Percentiles rank a stretch among this genome's conserved stretches.
These are phyloP conservation scores for Eulithis prunata DNA, from an alignment of 2,888 invertebrate species.

Conservation along the genomic window DNA sequence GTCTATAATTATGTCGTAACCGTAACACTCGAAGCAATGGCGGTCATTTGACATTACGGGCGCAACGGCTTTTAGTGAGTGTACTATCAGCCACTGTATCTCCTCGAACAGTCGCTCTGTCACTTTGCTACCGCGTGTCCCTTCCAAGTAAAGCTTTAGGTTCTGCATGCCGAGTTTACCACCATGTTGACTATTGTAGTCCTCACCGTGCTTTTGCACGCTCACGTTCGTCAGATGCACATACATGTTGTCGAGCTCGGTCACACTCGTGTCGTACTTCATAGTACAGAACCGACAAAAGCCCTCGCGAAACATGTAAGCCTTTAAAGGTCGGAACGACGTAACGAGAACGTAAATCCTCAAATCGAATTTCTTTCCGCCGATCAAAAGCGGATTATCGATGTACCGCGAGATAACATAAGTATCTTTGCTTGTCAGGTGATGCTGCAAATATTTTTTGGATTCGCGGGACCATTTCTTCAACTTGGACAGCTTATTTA, in stretches of 20 bases:
- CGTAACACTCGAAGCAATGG: constrained; percentile 96
- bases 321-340: constrained; percentile 95
- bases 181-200: constrained; percentile 95
- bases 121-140: constrained; percentile 93
- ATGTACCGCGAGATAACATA: constrained; percentile 98
- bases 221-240: constrained; percentile 98
- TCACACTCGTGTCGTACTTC: constrained; percentile 94
- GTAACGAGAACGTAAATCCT: constrained; percentile 96
- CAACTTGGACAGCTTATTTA: constrained; percentile 96
- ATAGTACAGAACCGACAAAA: constrained; percentile 98
- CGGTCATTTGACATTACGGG: constrained; percentile 95
- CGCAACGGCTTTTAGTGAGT: constrained; percentile 95
- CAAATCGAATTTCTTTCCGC: constrained; percentile 97
- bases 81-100: constrained; percentile 94
- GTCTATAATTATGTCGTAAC: constrained; percentile 97
- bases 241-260: constrained; percentile 95
- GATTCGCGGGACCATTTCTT: constrained; percentile 95
- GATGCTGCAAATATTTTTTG: constrained; percentile 92
- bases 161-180: constrained; percentile 97
- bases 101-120: constrained; percentile 94
- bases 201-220: constrained; percentile 96
- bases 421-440: constrained; percentile 90
- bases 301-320: constrained; percentile 94
- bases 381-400: constrained; percentile 95
- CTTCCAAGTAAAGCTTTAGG: constrained; percentile 93